Evolutionary conservation across 1,140 invertebrate species (phyloP).

Genomic region (Leptinotarsa texana): DNA sequence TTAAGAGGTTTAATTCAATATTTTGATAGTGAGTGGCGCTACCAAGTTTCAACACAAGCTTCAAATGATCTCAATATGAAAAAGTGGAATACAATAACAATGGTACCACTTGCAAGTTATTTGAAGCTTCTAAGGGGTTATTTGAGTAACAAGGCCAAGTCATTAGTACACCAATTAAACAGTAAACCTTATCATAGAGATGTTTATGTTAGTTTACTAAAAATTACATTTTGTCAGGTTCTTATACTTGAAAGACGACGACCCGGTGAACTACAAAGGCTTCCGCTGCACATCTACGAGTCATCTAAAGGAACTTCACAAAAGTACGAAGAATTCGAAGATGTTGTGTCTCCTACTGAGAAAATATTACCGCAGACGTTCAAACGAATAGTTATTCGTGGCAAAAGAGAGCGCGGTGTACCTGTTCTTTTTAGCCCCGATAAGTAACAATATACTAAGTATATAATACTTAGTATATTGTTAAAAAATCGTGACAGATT

Average conservation of each 20-base stretch:
- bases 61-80: constrained; percentile 46
- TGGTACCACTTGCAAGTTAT: constrained; percentile 50
- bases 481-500: constrained; percentile 22
- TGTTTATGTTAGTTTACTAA: constrained; percentile 40
- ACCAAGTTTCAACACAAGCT: constrained; percentile 43
- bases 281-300: constrained; percentile 21
- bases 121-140: constrained; percentile 50
- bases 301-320: neutral
- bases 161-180: constrained; percentile 25
- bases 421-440: constrained; percentile 40
- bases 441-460: too few species aligned
- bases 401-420: constrained; percentile 39
- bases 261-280: constrained; percentile 44
- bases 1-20: constrained; percentile 39
- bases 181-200: constrained; percentile 22
- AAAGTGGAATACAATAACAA: constrained; percentile 51
- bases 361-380: constrained; percentile 36
- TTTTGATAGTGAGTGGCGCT: constrained; percentile 38
- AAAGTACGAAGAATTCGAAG: constrained; percentile 41
- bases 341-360: constrained; percentile 31
- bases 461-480: constrained; percentile 33
- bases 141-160: constrained; percentile 32
- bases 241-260: constrained; percentile 45
- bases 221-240: constrained; percentile 45
- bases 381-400: constrained; percentile 42